phyloP scores from a whole-genome alignment of 2,797 vertebrate species.

The Nothura maculosa region DNA sequence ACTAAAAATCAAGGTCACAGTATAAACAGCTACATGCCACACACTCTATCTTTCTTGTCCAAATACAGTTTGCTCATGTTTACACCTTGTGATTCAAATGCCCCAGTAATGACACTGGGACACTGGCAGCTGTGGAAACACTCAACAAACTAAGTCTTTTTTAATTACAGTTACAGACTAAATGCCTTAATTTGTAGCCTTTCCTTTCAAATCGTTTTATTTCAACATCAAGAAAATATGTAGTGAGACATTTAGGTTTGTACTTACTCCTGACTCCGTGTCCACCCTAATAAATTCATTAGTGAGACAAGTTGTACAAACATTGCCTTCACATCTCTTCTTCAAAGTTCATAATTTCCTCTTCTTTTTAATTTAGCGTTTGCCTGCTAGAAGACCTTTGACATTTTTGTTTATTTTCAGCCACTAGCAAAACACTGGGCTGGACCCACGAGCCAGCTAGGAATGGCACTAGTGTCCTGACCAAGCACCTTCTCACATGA shows the following conservation, averaged over 20 bases:
- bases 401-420: neutral
- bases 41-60: neutral
- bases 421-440: neutral
- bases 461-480: neutral
- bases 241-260: neutral
- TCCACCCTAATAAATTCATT: neutral
- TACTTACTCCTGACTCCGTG: neutral
- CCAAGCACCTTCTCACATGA: neutral
- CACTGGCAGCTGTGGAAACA: neutral
- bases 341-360: neutral
- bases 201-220: conserved; percentile 28
- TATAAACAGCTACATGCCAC: neutral
- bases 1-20: neutral
- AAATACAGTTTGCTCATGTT: neutral
- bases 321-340: neutral
- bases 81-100: neutral
- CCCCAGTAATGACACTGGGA: neutral
- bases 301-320: neutral
- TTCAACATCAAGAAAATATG: neutral
- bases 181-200: neutral
- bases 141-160: neutral
- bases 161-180: conserved; percentile 13
- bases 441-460: neutral
- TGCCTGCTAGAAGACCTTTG: neutral
- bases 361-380: neutral